Conservation (phyloP, 2,888 invertebrate species). For the Kuschelorhynchus macadamiae region DNA sequence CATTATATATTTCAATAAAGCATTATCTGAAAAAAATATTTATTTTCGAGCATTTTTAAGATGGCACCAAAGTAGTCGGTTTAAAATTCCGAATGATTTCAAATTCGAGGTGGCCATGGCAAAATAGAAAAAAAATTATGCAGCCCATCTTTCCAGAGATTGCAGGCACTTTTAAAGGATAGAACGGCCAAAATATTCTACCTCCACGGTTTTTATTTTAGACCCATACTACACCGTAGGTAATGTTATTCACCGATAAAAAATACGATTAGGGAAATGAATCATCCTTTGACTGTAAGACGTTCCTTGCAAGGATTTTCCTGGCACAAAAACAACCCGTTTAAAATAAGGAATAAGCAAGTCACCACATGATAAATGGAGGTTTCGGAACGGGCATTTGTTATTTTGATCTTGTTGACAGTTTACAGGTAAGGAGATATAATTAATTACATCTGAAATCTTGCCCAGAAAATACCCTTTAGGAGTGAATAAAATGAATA, state of each 20-base stretch:
- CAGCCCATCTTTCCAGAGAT: background rate
- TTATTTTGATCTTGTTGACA: conserved; percentile 45
- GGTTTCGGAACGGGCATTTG: conserved; percentile 31
- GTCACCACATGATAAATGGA: conserved; percentile 43
- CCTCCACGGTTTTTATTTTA: background rate
- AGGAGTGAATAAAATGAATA: no score
- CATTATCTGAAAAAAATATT: no score
- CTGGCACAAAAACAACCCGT: conserved; percentile 34
- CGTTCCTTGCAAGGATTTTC: conserved; percentile 22
- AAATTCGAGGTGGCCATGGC: no score
- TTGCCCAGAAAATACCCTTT: no score
- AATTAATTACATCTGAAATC: conserved; percentile 31
- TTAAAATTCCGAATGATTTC: no score
- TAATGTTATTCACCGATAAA: conserved; percentile 31
- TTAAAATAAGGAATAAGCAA: conserved; percentile 39
- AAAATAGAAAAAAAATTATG: no score
- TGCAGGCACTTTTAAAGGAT: background rate
- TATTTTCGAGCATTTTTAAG: no score
- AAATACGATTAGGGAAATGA: conserved; percentile 40
- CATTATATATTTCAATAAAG: no score
- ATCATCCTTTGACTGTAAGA: conserved; percentile 37
- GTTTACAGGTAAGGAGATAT: conserved; percentile 39
- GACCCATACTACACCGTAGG: background rate
- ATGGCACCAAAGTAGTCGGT: no score
- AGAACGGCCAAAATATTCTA: background rate